Evolutionary conservation across 2,888 invertebrate species (phyloP).

Genomic region (Trileptium ribeirensis): DNA sequence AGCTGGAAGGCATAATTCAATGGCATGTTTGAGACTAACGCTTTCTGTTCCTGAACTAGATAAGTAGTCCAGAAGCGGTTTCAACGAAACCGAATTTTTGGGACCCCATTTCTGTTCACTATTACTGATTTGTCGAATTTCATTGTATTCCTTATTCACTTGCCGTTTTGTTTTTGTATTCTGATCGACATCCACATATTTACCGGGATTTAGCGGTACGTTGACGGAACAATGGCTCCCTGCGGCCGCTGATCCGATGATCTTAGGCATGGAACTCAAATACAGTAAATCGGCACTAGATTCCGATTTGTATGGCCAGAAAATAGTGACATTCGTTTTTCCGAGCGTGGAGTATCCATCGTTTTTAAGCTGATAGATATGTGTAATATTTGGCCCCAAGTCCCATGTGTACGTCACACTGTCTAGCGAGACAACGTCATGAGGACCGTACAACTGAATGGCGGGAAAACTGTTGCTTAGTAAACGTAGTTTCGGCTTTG

Average conservation of each 20-base stretch:
- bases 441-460: neutral
- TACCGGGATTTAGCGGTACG: neutral
- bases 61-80: too few species aligned
- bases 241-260: slow-evolving; percentile 28
- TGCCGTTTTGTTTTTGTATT: too few species aligned
- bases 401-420: slow-evolving; percentile 47
- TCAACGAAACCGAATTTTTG: too few species aligned
- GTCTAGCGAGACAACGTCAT: neutral
- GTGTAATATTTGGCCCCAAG: slow-evolving; percentile 77
- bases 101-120: too few species aligned
- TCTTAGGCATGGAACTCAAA: slow-evolving; percentile 47
- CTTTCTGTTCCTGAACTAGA: too few species aligned
- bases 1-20: neutral
- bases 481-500: neutral
- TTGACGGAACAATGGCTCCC: neutral
- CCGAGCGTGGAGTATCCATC: slow-evolving; percentile 77
- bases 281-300: slow-evolving; percentile 57
- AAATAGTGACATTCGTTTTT: slow-evolving; percentile 70
- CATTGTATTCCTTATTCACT: too few species aligned
- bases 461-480: neutral
- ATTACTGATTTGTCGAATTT: too few species aligned
- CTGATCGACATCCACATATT: too few species aligned
- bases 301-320: slow-evolving; percentile 77
- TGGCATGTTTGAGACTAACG: too few species aligned
- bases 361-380: slow-evolving; percentile 74